These are phyloP conservation scores for Harpalus rubripes DNA, from an alignment of 2,888 invertebrate species.

Conservation along the genomic window DNA sequence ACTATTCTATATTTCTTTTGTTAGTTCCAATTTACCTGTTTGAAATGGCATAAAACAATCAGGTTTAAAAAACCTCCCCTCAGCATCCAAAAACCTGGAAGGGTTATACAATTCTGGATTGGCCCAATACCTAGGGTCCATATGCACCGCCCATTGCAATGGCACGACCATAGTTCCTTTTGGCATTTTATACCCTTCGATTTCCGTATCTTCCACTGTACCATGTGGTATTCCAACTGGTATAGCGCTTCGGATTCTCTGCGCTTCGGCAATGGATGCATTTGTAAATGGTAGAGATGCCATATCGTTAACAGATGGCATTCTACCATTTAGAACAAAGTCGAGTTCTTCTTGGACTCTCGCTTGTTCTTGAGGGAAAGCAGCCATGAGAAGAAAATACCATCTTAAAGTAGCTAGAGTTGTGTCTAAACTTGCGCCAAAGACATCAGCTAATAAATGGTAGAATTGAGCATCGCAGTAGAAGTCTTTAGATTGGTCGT, in stretches of 20 bases:
- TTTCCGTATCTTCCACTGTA: constrained; percentile 78
- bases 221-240: constrained; percentile 94
- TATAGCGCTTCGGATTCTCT: constrained; percentile 88
- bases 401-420: constrained; percentile 89
- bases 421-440: constrained; percentile 93
- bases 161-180: constrained; percentile 88
- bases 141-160: constrained; percentile 89
- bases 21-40: constrained; percentile 78
- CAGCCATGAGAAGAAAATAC: constrained; percentile 89
- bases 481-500: constrained; percentile 77
- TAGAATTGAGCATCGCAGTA: constrained; percentile 85
- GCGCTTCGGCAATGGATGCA: constrained; percentile 89
- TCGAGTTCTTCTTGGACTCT: constrained; percentile 81
- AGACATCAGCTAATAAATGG: constrained; percentile 89
- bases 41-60: constrained; percentile 91
- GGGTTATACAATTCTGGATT: constrained; percentile 85
- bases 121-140: constrained; percentile 84
- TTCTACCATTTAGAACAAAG: constrained; percentile 71
- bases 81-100: constrained; percentile 83
- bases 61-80: constrained; percentile 82
- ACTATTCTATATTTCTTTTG: background rate
- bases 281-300: constrained; percentile 81
- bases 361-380: constrained; percentile 82
- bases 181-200: constrained; percentile 82
- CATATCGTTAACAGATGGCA: constrained; percentile 80